Base-by-base conservation (phyloP, 2,113 vertebrate species). In the Dascyllus trimaculatus region DNA sequence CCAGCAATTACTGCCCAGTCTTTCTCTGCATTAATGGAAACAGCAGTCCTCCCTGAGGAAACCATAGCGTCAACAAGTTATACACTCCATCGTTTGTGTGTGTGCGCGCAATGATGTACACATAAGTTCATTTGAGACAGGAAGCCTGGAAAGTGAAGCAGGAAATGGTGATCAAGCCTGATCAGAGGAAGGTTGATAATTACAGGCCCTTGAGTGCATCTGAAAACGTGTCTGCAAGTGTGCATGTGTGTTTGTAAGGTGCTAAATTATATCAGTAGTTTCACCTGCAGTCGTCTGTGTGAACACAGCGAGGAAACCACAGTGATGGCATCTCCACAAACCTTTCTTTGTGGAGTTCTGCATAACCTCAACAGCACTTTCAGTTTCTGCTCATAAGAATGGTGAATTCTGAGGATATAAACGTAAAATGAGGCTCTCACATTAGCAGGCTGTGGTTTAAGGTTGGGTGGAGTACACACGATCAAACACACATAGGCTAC, bases 111-210 rank as follows among this genome's bases (percentile, higher is more conserved):
- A 19, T 46, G 32, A 71, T 65, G 61, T 25, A 57, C 75, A 75
- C 65, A 22, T 45, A 38, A 69, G 64, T 58, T 45, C 51, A 69
- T 81, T 82, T 65, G 46, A 84, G 69, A 81, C 83, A 85, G 58
- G 78, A 84, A 75, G 59, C 65, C 54, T 64, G 52, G 52, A 81
- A 70, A 86, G 82, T 58, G 69, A 78, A 67, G 35, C 81, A 85
- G 91, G 84, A 89, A 85, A 85, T 71, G 80, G 81, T 79, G 86
- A 83, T 86, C 81, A 65, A 72, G 77, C 64, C 61, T 7, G 48
- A 81, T 89, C 80, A 57, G 64, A 75, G 29, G 71, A 53, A 67
- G 62, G 32, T 43, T 63, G 79, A 64, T 78, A 79, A 73, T 71
- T 64, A 63, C 68, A 63, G 65, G 32, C 61, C 5, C 54, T 40